A percentile compares a stretch with the other conserved stretches of the same genome.
Conservation (phyloP, 2,113 vertebrate genomes). For the Prionailurus viverrinus region DNA sequence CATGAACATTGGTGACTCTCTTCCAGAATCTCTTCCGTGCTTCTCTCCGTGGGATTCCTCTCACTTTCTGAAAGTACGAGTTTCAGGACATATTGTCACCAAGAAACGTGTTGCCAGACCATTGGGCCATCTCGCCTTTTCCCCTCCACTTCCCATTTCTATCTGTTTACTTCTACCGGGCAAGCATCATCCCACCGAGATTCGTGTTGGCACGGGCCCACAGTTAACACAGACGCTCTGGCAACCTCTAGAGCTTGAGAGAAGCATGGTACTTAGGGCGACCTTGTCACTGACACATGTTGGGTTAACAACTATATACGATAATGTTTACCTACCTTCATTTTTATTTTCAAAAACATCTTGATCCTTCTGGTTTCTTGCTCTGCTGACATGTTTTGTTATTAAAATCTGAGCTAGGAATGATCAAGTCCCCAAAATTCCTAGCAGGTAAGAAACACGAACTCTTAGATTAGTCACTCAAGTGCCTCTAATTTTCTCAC, state of each 20-base stretch:
- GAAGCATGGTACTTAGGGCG: background rate
- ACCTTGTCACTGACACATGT: background rate
- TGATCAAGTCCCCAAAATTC: background rate
- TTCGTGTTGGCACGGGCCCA: background rate
- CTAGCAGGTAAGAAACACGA: background rate
- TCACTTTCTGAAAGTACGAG: conserved; percentile 57
- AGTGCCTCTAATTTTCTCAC: background rate
- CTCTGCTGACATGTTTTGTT: background rate
- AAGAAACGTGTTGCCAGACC: background rate
- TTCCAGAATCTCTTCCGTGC: conserved; percentile 36
- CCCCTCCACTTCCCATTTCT: background rate
- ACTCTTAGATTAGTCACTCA: background rate
- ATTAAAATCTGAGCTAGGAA: background rate
- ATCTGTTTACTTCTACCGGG: background rate
- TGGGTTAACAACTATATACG: background rate
- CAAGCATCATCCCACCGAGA: background rate
- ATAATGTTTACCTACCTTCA: no score
- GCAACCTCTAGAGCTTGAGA: background rate
- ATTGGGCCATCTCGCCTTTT: background rate
- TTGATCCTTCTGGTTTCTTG: background rate
- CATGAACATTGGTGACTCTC: conserved; percentile 47
- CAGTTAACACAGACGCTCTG: background rate
- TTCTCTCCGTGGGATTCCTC: conserved; percentile 59
- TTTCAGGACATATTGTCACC: background rate
- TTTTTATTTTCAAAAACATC: background rate